These are phyloP conservation scores for Grallaria varia DNA, from an alignment of 2,113 vertebrate genomes.

Conservation along the genomic window DNA sequence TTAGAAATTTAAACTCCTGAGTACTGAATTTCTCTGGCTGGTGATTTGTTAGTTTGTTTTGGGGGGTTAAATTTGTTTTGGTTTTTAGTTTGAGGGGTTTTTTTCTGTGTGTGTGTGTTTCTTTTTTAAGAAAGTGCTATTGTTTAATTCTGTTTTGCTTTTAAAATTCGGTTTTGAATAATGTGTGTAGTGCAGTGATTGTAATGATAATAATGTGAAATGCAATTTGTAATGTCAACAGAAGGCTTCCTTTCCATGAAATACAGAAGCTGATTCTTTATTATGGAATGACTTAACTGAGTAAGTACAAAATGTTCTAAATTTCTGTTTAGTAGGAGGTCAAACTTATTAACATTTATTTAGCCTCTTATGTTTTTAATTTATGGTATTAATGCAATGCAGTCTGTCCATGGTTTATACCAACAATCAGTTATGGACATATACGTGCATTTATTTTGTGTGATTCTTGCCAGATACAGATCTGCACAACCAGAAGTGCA, in stretches of 20 bases:
- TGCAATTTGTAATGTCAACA: neutral
- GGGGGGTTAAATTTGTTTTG: neutral
- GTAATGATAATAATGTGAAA: slow-evolving; percentile 19
- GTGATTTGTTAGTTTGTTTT: neutral
- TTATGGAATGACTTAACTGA: neutral
- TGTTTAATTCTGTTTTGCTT: neutral
- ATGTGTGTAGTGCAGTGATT: neutral
- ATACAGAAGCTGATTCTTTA: neutral
- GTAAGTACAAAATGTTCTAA: neutral
- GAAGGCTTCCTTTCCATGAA: neutral
- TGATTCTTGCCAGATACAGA: neutral
- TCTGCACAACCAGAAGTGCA: neutral
- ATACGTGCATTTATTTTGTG: neutral
- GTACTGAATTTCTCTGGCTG: neutral
- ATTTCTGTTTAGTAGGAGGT: neutral
- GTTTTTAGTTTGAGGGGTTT: neutral
- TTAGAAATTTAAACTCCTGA: slow-evolving; percentile 47
- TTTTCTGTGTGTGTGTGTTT: neutral
- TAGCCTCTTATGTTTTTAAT: neutral
- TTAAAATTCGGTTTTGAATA: slow-evolving; percentile 15
- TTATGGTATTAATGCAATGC: neutral
- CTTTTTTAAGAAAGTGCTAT: neutral
- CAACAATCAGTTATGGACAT: neutral
- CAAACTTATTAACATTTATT: neutral
- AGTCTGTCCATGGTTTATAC: neutral